Conservation (phyloP, 1,140 invertebrate genomes). For the Dreissena polymorpha region DNA sequence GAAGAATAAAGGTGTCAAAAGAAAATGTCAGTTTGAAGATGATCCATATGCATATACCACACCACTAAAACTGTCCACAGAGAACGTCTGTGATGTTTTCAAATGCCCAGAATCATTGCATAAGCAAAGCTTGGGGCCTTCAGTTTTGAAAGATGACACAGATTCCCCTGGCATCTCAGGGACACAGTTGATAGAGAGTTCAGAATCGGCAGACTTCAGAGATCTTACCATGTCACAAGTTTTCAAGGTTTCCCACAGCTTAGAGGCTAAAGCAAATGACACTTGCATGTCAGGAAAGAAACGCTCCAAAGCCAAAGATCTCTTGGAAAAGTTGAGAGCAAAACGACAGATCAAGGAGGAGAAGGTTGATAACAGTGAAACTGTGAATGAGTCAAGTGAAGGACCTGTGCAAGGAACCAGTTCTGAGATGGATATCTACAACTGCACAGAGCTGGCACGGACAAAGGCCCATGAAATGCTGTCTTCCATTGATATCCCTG, state of each 20-base stretch:
- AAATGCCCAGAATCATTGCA: slow-evolving; percentile 10
- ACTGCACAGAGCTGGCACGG: not conserved
- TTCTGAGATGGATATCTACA: slow-evolving; percentile 27
- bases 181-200: slow-evolving; percentile 30
- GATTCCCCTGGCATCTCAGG: not conserved
- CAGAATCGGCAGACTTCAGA: slow-evolving; percentile 8
- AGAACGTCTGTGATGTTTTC: not conserved
- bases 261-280: slow-evolving; percentile 32
- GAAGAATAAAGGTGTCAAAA: not conserved
- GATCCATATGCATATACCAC: not conserved
- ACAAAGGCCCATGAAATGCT: not conserved
- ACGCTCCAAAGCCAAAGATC: slow-evolving; percentile 32
- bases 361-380: not conserved
- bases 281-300: not conserved
- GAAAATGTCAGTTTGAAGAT: slow-evolving; percentile 15
- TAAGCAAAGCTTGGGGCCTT: not conserved
- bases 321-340: slow-evolving; percentile 28
- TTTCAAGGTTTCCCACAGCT: slow-evolving; percentile 1
- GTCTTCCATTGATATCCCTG: slow-evolving; percentile 23
- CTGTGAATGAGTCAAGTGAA: not conserved
- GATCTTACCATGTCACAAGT: slow-evolving; percentile 17
- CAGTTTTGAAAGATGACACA: not conserved
- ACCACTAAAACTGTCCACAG: not conserved
- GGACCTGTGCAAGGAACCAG: slow-evolving; percentile 3
- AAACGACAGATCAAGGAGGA: slow-evolving; percentile 40